Percentiles rank a stretch among this genome's conserved stretches.
phyloP scores from a whole-genome alignment of 2,797 vertebrate species.

The Pelodytes ibericus region DNA sequence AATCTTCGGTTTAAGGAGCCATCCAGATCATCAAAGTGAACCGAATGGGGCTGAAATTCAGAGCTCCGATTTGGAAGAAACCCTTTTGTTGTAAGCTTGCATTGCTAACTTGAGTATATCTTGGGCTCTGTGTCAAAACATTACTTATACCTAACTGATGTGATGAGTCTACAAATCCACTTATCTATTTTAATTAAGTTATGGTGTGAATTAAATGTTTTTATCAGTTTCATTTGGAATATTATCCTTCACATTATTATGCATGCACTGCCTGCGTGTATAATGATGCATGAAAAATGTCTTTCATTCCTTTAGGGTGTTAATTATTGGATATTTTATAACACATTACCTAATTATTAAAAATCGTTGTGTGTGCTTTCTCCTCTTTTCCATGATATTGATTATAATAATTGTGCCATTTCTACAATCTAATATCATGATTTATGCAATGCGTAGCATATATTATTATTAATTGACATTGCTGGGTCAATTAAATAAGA shows the following conservation, averaged over 20 bases:
- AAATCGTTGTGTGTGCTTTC: slow-evolving; percentile 25
- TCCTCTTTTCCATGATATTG: neutral
- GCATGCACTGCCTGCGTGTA: slow-evolving; percentile 6
- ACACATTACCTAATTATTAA: slow-evolving; percentile 3
- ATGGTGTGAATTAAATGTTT: slow-evolving; percentile 6
- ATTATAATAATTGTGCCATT: slow-evolving; percentile 5
- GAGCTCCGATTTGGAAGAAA: too few relatives aligned
- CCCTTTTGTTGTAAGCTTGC: too few relatives aligned
- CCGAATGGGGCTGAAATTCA: too few relatives aligned
- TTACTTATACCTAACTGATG: too few relatives aligned
- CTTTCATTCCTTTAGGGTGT: slow-evolving; percentile 31
- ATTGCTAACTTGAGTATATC: too few relatives aligned
- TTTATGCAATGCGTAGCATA: neutral
- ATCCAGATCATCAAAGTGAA: too few relatives aligned
- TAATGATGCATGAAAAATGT: slow-evolving; percentile 29
- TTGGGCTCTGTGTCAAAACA: too few relatives aligned
- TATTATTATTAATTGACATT: neutral
- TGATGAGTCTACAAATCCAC: too few relatives aligned
- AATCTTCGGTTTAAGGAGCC: too few relatives aligned
- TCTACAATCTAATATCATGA: neutral
- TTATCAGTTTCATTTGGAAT: slow-evolving; percentile 4
- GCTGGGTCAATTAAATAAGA: too few relatives aligned
- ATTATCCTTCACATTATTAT: slow-evolving; percentile 20
- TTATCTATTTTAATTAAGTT: neutral
- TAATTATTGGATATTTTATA: slow-evolving; percentile 34